Evolutionary conservation across 2,888 invertebrate genomes (phyloP), one percentile per base, ranked within the genome.

Genomic region (Mechanitis messenoides): DNA sequence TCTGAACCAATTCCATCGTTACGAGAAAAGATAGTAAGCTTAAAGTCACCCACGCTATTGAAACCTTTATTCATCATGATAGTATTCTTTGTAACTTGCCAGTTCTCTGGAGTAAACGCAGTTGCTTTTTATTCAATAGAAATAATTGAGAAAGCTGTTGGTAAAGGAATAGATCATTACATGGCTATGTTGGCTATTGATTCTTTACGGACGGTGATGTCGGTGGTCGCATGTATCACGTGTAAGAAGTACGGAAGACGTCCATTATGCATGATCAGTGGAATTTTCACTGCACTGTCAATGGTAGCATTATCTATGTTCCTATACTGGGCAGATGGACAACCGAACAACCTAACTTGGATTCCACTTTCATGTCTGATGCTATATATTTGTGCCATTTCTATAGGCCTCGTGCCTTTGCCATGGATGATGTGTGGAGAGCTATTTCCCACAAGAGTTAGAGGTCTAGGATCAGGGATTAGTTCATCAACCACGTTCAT

Each of bases 341-440:
- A 80, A 53, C 79, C 81, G 3, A 79, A 79, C 5, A 81, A 85
- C 59, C 80, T 85, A 76, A 83, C 91, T 1, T 91, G 91, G 91
- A 63, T 91, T 4, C 87, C 92, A 0, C 71, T 92, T 69, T 74
- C 90, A 68, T 85, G 91, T 75, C 74, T 93, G 58, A 75, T 93
- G 76, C 73, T 84, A 1, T 93, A 93, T 71, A 92, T 93, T 11
- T 86, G 91, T 53, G 92, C 92, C 57, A 88, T 93, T 56, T 90
- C 92, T 1, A 84, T 92, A 58, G 94, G 94, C 0, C 74, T 93
- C 28, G 90, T 93, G 11, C 93, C 94, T 0, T 74, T 95, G 57
- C 94, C 95, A 0, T 95, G 95, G 92, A 92, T 94, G 42, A 92
- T 95, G 92, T 93, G 93, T 68, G 94, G 94, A 0, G 95, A 95